Percentiles rank a stretch among this genome's conserved stretches.
These are phyloP conservation scores for Colius striatus DNA, from an alignment of 2,113 vertebrate species.

Conservation along the genomic window DNA sequence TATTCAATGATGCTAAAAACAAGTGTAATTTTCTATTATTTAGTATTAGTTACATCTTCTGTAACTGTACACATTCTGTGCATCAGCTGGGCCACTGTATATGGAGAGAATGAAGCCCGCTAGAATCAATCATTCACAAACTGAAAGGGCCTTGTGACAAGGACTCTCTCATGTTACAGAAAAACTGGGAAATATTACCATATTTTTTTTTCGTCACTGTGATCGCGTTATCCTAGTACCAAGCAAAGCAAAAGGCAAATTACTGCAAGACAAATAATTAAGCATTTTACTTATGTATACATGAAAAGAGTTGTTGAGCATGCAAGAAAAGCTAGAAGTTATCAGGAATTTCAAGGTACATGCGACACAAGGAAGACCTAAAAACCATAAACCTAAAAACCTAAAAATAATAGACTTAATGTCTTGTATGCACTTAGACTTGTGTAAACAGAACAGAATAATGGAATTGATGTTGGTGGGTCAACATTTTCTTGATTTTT, in stretches of 20 bases:
- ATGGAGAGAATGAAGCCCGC: not conserved
- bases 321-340: not conserved
- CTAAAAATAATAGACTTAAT: not conserved
- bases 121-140: not conserved
- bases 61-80: not conserved
- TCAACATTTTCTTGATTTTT: not conserved
- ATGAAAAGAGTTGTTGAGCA: not conserved
- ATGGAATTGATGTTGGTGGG: not conserved
- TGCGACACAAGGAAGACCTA: not conserved
- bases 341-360: not conserved
- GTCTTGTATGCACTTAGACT: not conserved
- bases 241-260: not conserved
- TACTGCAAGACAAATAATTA: not conserved
- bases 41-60: not conserved
- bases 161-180: not conserved
- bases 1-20: not conserved
- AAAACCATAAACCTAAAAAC: not conserved
- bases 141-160: not conserved
- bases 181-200: not conserved
- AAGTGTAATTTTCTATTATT: not conserved
- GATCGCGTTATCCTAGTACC: not conserved
- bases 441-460: not conserved
- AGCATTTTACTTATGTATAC: not conserved
- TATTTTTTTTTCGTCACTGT: not conserved
- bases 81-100: not conserved